These are phyloP conservation scores for Lycodopsis pacificus DNA, from an alignment of 2,797 vertebrate species.

Conservation along the genomic window DNA sequence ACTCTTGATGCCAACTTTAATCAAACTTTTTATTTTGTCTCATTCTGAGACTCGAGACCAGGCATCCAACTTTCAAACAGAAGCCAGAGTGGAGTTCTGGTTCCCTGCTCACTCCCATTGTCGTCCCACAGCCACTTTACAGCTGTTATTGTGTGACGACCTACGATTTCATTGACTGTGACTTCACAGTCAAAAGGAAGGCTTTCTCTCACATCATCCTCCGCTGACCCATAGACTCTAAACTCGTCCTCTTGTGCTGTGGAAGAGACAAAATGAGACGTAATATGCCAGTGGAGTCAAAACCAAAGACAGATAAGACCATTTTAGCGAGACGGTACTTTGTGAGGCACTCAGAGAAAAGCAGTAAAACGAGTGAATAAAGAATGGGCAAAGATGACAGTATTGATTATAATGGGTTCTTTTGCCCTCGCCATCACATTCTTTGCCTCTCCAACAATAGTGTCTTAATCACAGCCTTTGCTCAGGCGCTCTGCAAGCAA, in stretches of 20 bases:
- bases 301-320: background rate
- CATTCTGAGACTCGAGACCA: background rate
- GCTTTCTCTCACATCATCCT: background rate
- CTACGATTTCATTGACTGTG: background rate
- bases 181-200: background rate
- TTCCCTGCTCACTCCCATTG: background rate
- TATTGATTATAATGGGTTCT: constrained; percentile 44
- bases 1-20: background rate
- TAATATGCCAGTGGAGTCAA: background rate
- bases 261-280: constrained; percentile 3
- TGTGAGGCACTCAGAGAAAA: constrained; percentile 18
- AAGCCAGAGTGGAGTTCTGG: background rate
- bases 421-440: constrained; percentile 24
- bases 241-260: background rate
- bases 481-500: constrained; percentile 29
- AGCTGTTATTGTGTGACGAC: background rate
- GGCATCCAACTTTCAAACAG: no score
- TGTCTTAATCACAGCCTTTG: constrained; percentile 56
- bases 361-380: constrained; percentile 15
- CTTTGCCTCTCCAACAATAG: background rate
- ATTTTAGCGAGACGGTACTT: constrained; percentile 27
- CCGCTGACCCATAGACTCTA: background rate
- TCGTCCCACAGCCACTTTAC: background rate
- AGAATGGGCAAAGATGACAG: constrained; percentile 37
- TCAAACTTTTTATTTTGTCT: no score